phyloP scores from a whole-genome alignment of 2,113 vertebrate genomes.

The Gyps fulvus region DNA sequence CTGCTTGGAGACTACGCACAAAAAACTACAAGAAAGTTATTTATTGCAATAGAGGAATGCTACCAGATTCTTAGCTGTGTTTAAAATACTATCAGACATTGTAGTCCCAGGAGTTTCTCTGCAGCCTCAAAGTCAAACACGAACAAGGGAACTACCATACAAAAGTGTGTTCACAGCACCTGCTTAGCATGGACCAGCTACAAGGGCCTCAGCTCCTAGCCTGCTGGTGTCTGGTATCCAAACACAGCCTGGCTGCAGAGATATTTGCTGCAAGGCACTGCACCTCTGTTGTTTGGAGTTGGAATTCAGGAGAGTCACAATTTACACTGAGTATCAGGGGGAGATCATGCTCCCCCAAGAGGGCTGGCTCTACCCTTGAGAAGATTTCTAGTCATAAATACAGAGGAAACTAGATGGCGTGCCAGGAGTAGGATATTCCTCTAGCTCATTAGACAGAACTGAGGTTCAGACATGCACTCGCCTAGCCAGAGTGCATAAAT shows the following conservation, averaged over 20 bases:
- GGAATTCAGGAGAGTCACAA: background rate
- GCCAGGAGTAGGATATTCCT: background rate
- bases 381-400: background rate
- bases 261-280: background rate
- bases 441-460: background rate
- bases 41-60: background rate
- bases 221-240: background rate
- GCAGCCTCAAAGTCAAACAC: background rate
- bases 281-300: background rate
- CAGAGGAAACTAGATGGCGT: background rate
- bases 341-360: background rate
- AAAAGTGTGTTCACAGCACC: background rate
- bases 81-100: background rate
- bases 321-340: background rate
- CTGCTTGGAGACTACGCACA: background rate
- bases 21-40: background rate
- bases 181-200: background rate
- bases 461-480: background rate
- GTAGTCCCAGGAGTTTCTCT: background rate
- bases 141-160: background rate
- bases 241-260: background rate
- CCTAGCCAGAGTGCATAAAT: background rate
- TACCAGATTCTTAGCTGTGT: background rate
- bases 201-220: accelerated
- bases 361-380: background rate